A percentile compares a stretch with the other conserved stretches of the same genome.
These are phyloP conservation scores for Zenarchopterus dispar DNA, from an alignment of 2,797 vertebrate species.

Conservation along the genomic window DNA sequence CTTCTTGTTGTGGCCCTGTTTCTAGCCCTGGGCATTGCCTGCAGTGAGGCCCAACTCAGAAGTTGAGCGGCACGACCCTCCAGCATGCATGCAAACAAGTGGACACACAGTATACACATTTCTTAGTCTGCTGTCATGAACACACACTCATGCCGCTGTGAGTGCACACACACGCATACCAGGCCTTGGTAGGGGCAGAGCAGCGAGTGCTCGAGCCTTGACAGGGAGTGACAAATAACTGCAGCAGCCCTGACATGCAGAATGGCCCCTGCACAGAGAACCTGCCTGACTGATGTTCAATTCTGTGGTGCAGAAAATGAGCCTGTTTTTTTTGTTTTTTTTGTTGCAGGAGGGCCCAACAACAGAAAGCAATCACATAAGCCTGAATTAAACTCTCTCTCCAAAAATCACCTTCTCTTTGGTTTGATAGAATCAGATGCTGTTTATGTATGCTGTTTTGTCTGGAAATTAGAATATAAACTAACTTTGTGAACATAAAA, in stretches of 20 bases:
- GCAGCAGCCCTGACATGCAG: slow-evolving; percentile 67
- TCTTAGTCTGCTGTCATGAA: slow-evolving; percentile 20
- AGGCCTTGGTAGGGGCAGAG: slow-evolving; percentile 47
- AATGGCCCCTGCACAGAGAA: slow-evolving; percentile 40
- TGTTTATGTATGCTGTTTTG: no score
- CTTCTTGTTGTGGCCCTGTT: slow-evolving; percentile 40
- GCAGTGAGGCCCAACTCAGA: slow-evolving; percentile 37
- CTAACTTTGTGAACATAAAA: no score
- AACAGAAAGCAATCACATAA: neutral
- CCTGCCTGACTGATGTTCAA: slow-evolving; percentile 38
- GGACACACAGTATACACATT: slow-evolving; percentile 19
- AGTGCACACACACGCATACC: slow-evolving; percentile 15
- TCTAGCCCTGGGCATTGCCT: slow-evolving; percentile 45
- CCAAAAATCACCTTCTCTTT: neutral
- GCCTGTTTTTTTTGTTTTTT: neutral
- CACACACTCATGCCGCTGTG: slow-evolving; percentile 31
- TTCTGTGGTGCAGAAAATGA: slow-evolving; percentile 33
- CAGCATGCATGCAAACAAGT: slow-evolving; percentile 4
- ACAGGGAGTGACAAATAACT: slow-evolving; percentile 73
- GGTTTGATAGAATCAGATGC: no score
- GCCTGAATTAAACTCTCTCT: slow-evolving; percentile 7
- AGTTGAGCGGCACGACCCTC: slow-evolving; percentile 40
- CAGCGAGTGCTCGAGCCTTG: slow-evolving; percentile 47
- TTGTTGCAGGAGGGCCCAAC: slow-evolving; percentile 15
- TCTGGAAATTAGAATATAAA: no score